Evolutionary conservation across 2,888 invertebrate species (phyloP).

Genomic region (Schizaphis graminum): DNA sequence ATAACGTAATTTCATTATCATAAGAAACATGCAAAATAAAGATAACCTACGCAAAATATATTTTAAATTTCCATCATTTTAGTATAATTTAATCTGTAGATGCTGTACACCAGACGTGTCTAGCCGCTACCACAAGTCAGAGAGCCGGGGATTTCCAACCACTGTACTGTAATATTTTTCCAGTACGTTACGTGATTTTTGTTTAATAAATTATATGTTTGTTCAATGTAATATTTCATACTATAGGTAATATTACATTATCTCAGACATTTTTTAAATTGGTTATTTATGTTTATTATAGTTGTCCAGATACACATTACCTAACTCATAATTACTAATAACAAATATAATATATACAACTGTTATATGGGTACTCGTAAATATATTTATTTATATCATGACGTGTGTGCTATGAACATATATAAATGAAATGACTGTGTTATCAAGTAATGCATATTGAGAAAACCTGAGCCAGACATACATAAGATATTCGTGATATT

Average conservation of each 20-base stretch:
- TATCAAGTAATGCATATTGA: neutral
- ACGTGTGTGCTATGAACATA: neutral
- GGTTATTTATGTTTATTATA: neutral
- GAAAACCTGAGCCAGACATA: neutral
- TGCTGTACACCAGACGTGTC: neutral
- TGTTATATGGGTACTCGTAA: neutral
- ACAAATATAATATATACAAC: neutral
- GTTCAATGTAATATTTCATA: neutral
- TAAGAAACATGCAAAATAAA: neutral
- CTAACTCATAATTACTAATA: too few relatives aligned
- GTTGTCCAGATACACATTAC: too few relatives aligned
- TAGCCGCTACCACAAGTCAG: neutral
- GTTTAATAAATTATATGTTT: neutral
- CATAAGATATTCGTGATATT: neutral
- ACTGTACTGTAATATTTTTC: neutral
- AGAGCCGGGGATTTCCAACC: neutral
- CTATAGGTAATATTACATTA: neutral
- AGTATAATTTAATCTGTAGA: neutral
- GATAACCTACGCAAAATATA: neutral
- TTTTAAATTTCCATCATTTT: neutral
- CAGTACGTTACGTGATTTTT: neutral
- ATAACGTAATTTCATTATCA: neutral
- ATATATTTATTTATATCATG: neutral
- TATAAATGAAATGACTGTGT: neutral
- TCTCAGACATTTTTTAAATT: neutral